phyloP scores from a whole-genome alignment of 2,888 invertebrate species.

The Andrena haemorrhoa region DNA sequence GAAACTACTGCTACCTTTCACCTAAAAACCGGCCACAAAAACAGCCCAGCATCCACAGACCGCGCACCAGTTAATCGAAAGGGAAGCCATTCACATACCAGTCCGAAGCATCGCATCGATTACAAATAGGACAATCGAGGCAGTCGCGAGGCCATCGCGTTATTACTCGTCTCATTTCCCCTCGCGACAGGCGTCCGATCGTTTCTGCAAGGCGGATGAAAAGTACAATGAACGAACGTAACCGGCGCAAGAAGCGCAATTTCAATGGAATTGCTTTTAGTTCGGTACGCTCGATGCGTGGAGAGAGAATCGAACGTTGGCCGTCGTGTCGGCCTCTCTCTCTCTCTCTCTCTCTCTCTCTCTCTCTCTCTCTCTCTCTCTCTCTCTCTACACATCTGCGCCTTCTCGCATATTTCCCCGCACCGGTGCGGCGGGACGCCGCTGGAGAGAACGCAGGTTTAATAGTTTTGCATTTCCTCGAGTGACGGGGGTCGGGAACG shows the following conservation, averaged over 20 bases:
- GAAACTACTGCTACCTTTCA: neutral
- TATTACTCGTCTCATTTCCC: constrained; percentile 42
- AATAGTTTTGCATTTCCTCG: constrained; percentile 64
- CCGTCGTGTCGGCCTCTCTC: constrained; percentile 38
- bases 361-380: too few species aligned
- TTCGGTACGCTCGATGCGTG: constrained; percentile 32
- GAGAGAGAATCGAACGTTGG: constrained; percentile 50
- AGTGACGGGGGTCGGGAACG: constrained; percentile 35
- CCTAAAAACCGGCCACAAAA: neutral
- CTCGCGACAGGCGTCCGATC: constrained; percentile 16
- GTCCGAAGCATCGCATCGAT: constrained; percentile 6
- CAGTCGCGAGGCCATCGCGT: constrained; percentile 21
- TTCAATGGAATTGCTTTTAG: constrained; percentile 51
- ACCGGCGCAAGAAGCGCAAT: constrained; percentile 35
- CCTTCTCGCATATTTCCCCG: constrained; percentile 51
- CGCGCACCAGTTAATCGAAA: neutral
- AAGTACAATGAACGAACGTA: constrained; percentile 41
- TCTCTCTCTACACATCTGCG: neutral
- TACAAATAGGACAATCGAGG: constrained; percentile 30
- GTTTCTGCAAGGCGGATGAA: constrained; percentile 38
- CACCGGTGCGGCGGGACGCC: constrained; percentile 21
- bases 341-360: too few species aligned
- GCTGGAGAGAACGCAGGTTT: constrained; percentile 55
- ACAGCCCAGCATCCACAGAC: neutral
- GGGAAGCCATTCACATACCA: too few species aligned